Base-by-base conservation (phyloP, 2,888 invertebrate genomes). In the Baronia brevicornis region DNA sequence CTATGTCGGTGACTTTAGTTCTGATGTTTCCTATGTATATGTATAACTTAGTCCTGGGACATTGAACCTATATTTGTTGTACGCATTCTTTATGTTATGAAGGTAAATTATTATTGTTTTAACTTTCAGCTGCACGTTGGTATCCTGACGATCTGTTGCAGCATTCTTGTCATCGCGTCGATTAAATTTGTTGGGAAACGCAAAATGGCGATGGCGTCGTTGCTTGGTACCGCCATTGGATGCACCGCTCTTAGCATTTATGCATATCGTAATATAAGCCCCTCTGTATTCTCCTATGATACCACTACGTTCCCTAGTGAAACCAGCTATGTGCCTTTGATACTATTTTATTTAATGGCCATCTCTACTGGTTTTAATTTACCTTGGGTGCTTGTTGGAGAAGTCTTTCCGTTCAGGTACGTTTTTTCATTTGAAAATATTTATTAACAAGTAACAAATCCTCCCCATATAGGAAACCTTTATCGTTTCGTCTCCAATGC, bases 321-420 rank as follows among this genome's bases (percentile, higher is more conserved):
- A 7, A 79, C 72, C 33, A 67, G 77, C 2, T 39, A 68, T 1
- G 36, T 84, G n/a, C 85, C 85, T 1, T 58, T 86, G 0, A 39
- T 74, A 0, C 55, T 84, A 24, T 80, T 84, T 35, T 50, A 85
- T 29, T 39, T 77, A 40, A 49, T 79, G 1, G 68, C 70, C 1
- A 73, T 77, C 25, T 75, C 70, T 36, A 69, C 59, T 12, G 63
- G 69, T 10, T 49, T 79, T 22, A 82, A 78, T 0, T 75, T 87
- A 42, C 87, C 88, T 0, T 88, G 87, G 87, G 74, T 86, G 35
- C 48, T 88, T 35, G 45, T 87, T n/a, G 86, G 87, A 13, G 88
- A 88, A 58, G 80, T 88, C 1, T 88, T 87, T 43, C 87, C 87
- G 0, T 84, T 86, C 43, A 86, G 84, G 87, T 87, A 56, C 60